Base-by-base conservation (phyloP, 1,140 invertebrate species). In the Eufriesea mexicana region DNA sequence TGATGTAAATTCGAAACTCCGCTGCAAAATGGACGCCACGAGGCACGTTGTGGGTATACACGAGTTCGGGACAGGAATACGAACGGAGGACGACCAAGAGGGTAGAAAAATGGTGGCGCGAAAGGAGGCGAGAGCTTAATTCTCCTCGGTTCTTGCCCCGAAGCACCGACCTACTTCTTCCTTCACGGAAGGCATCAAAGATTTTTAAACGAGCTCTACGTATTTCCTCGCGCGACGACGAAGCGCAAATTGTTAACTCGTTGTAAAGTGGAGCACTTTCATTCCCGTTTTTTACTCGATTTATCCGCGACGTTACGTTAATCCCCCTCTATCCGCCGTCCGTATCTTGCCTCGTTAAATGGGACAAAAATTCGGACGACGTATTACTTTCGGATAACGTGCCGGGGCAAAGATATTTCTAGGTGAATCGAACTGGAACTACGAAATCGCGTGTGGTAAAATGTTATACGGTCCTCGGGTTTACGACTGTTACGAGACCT, bases 1-100 rank as follows among this genome's bases (percentile, higher is more conserved):
- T 20, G 78, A 72, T 73, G 79, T 76, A 89, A 87, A 84, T 86
- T 87, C 55, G 61, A 81, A 83, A 68, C 80, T 64, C 72, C 35
- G 67, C 23, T 74, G 45, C 45, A 82, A 87, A 85, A 75, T 59
- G 45, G n/a, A 78, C 62, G 75, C 62, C 45, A 61, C 64, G 64
- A 70, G 67, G 66, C 57, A 71, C 18, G 42, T 54, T 49, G 49
- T 45, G 62, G 47, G 23, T 20, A 25, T 73, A 75, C 16, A 47
- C 28, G 54, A 81, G 47, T 55, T 74, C n/a, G 20, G n/a, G 67
- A 23, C 54, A 35, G 28, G 61, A 45, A 74, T 67, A 75, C 42
- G 79, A 81, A 64, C 59, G 71, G 42, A 77, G 81, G 75, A 77
- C 75, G 59, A 73, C 54, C 74, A 66, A 28, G 54, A 67, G 67